Conservation (phyloP, 2,888 invertebrate species). For the Leucoma salicis region DNA sequence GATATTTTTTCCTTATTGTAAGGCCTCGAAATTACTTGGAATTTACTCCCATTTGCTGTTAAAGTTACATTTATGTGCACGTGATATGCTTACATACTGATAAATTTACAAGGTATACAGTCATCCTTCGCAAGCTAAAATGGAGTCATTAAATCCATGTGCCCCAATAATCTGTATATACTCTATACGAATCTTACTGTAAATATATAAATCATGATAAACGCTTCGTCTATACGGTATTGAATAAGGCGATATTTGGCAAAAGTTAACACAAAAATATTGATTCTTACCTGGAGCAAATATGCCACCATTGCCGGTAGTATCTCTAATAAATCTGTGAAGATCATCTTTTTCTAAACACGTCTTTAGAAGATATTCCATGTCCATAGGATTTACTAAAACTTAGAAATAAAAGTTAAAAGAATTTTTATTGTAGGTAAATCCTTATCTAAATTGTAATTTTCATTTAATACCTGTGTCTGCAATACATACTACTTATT, state of each 20-base stretch:
- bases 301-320: conserved; percentile 59
- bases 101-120: neutral
- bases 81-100: neutral
- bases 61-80: conserved; percentile 1
- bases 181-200: no score
- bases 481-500: no score
- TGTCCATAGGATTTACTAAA: conserved; percentile 54
- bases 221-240: no score
- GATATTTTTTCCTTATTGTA: neutral
- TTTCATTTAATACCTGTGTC: no score
- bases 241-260: no score
- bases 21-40: neutral
- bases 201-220: no score
- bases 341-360: conserved; percentile 68
- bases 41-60: neutral
- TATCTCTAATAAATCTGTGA: conserved; percentile 53
- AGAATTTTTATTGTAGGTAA: no score
- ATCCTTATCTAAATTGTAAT: no score
- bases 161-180: no score
- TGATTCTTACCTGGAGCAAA: conserved; percentile 61
- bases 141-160: no score
- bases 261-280: no score
- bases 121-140: neutral
- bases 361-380: conserved; percentile 61
- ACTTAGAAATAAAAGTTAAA: conserved; percentile 29